Percentiles rank a stretch among this genome's conserved stretches.
These are phyloP conservation scores for Odocoileus virginianus DNA, from an alignment of 2,113 vertebrate genomes.

Conservation along the genomic window DNA sequence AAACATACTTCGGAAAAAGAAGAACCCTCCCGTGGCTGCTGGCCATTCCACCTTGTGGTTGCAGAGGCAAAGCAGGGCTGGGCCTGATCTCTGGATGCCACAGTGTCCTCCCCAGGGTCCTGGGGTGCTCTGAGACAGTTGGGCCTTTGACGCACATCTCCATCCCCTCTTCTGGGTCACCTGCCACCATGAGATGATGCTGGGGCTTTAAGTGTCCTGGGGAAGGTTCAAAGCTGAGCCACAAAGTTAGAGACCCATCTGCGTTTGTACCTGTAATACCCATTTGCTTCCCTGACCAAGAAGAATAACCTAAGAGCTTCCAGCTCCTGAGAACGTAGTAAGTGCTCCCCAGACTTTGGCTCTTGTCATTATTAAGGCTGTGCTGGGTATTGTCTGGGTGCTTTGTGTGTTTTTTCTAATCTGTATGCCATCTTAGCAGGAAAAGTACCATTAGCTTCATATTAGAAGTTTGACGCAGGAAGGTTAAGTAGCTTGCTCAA, in stretches of 20 bases:
- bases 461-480: neutral
- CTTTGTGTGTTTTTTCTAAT: neutral
- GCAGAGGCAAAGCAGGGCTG: neutral
- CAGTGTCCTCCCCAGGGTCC: neutral
- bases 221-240: neutral
- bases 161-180: neutral
- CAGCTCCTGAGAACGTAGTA: neutral
- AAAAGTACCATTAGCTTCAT: neutral
- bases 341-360: neutral
- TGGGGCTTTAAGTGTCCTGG: neutral
- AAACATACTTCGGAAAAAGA: slow-evolving; percentile 67
- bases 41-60: slow-evolving; percentile 58
- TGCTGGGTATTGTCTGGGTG: neutral
- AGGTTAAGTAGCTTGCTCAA: neutral
- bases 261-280: neutral
- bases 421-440: neutral
- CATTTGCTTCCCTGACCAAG: neutral
- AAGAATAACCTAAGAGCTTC: neutral
- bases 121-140: neutral
- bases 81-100: neutral
- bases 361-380: neutral
- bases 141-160: neutral
- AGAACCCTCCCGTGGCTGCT: slow-evolving; percentile 36
- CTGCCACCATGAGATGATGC: neutral
- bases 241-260: neutral